Conservation (phyloP, 1,140 invertebrate genomes). For the Ephestia elutella region DNA sequence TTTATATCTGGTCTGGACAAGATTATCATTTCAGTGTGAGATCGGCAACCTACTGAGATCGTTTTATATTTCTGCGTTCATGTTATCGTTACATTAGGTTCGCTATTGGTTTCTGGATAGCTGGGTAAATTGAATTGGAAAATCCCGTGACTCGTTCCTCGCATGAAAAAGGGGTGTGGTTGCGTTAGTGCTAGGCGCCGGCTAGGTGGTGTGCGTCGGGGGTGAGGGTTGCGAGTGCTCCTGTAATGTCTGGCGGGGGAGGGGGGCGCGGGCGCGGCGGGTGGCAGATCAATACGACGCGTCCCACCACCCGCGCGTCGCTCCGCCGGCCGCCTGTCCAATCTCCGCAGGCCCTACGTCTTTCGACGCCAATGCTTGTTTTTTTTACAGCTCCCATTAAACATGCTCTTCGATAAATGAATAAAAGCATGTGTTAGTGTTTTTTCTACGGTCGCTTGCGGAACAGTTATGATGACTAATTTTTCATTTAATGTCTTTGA, state of each 20-base stretch:
- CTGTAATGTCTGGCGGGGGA: conserved; percentile 58
- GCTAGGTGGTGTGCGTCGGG: conserved; percentile 26
- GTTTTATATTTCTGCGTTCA: conserved; percentile 10
- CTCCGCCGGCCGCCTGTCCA: conserved; percentile 36
- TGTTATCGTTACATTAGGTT: conserved; percentile 21
- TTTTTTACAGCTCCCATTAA: conserved; percentile 67
- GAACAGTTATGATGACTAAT: conserved; percentile 1
- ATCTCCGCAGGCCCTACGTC: conserved; percentile 65
- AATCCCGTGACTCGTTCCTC: conserved; percentile 65
- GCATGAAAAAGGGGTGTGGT: conserved; percentile 68
- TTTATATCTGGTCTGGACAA: background rate
- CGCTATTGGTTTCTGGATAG: conserved; percentile 40
- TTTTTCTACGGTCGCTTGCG: conserved; percentile 29
- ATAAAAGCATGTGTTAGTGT: conserved; percentile 55
- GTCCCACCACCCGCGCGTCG: conserved; percentile 38
- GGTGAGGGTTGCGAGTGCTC: conserved; percentile 53
- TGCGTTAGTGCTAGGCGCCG: conserved; percentile 42
- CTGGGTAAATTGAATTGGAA: conserved; percentile 69
- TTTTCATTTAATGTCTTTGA: too few relatives aligned
- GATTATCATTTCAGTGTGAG: background rate
- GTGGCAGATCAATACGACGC: conserved; percentile 61
- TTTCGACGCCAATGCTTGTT: conserved; percentile 69
- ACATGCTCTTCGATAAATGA: conserved; percentile 58
- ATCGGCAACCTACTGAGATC: background rate
- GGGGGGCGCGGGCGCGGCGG: conserved; percentile 24